Percentiles rank a stretch among this genome's conserved stretches.
Evolutionary conservation across 2,797 vertebrate species (phyloP).

Genomic region (Apogon talboti): DNA sequence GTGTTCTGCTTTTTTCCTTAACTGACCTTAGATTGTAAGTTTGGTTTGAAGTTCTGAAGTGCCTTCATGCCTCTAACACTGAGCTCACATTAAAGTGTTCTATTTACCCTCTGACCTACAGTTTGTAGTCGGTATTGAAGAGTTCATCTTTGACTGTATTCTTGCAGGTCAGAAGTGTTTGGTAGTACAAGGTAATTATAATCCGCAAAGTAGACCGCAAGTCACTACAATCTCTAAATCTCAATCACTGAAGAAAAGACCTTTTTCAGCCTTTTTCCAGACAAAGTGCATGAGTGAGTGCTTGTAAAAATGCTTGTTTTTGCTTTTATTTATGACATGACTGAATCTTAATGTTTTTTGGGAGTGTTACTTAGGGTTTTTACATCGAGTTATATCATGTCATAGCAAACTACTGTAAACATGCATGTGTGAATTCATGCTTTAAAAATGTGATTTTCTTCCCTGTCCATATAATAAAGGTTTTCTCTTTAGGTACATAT

Average conservation of each 20-base stretch:
- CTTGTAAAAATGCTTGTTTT: constrained; percentile 39
- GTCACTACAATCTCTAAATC: constrained; percentile 23
- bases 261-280: constrained; percentile 19
- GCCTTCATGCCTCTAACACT: constrained; percentile 66
- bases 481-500: constrained; percentile 30
- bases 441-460: constrained; percentile 49
- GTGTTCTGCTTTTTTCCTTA: constrained; percentile 40
- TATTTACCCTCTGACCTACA: constrained; percentile 12
- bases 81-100: constrained; percentile 23
- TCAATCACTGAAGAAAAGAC: constrained; percentile 16
- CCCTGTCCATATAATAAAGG: constrained; percentile 58
- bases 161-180: background rate
- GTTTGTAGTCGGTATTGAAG: constrained; percentile 10
- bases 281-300: constrained; percentile 43
- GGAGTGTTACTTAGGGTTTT: constrained; percentile 41
- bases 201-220: constrained; percentile 4
- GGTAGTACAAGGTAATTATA: constrained; percentile 9
- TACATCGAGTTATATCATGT: constrained; percentile 30
- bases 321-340: constrained; percentile 66
- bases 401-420: constrained; percentile 65
- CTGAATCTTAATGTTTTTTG: constrained; percentile 41
- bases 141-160: background rate
- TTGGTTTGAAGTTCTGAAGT: constrained; percentile 70
- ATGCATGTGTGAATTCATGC: constrained; percentile 60
- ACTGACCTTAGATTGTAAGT: constrained; percentile 47